Evolutionary conservation across 2,113 vertebrate genomes (phyloP).

Genomic region (Mustelus asterias): DNA sequence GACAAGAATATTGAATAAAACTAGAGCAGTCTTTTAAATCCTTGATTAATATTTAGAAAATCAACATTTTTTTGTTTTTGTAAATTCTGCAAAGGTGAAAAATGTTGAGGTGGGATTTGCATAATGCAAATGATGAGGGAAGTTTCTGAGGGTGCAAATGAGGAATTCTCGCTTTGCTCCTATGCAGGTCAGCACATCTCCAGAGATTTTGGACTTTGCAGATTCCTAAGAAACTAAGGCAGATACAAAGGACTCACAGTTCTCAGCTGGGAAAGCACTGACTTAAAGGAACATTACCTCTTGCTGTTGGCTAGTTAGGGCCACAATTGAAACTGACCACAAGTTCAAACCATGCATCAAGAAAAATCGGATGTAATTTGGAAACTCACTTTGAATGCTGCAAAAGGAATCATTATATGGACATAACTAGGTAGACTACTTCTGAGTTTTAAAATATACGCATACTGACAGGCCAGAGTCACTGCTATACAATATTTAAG

Average conservation of each 20-base stretch:
- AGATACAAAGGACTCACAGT: not conserved
- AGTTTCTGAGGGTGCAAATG: not conserved
- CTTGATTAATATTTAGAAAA: slow-evolving; percentile 6
- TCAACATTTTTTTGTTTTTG: not conserved
- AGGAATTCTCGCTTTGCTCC: not conserved
- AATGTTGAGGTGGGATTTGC: not conserved
- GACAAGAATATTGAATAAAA: not conserved
- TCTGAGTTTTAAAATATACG: not conserved
- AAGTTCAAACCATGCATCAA: not conserved
- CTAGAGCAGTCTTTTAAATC: not conserved
- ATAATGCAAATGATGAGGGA: not conserved
- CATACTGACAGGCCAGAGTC: not conserved
- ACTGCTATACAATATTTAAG: not conserved
- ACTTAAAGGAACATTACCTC: not conserved
- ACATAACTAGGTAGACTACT: not conserved
- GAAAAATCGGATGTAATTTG: not conserved
- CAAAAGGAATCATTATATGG: not conserved
- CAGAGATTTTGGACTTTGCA: not conserved
- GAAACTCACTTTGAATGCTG: not conserved
- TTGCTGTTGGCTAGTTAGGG: not conserved
- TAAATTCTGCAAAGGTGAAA: not conserved
- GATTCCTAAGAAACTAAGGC: not conserved
- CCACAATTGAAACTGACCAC: not conserved
- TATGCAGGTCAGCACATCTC: not conserved
- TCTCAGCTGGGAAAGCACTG: not conserved